Percentiles rank a stretch among this genome's conserved stretches.
These are phyloP conservation scores for Zoroaster sp. DNA, from an alignment of 53 echinoderm and acorn worm species.

Conservation along the genomic window DNA sequence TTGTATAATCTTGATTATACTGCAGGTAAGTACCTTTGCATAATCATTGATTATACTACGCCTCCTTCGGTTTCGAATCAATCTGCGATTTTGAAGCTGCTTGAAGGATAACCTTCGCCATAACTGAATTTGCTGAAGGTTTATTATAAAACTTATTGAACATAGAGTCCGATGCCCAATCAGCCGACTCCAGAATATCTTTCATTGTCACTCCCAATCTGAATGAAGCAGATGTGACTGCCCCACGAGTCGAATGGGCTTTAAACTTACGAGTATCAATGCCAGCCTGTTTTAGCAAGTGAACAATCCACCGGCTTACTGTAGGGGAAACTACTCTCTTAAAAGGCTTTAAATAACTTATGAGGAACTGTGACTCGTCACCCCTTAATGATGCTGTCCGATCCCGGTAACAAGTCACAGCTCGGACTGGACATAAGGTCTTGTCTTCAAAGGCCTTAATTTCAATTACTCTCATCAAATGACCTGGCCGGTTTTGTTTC, in stretches of 20 bases:
- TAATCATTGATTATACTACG: no score
- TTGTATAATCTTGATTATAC: no score
- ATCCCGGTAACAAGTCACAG: constrained; percentile 29
- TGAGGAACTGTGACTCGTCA: constrained; percentile 16
- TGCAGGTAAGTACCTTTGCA: no score
- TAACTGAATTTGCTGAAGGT: constrained; percentile 3
- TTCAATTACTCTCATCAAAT: not conserved
- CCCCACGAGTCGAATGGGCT: constrained; percentile 53
- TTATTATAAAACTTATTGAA: constrained; percentile 47
- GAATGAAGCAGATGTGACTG: constrained; percentile 44
- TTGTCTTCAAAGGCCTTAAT: constrained; percentile 49
- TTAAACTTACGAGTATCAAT: constrained; percentile 44
- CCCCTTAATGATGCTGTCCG: constrained; percentile 15
- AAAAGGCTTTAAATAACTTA: constrained; percentile 16
- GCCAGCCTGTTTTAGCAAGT: not conserved
- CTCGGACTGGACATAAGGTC: constrained; percentile 31
- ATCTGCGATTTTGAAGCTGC: no score
- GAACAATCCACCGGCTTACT: constrained; percentile 44
- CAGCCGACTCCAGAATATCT: constrained; percentile 39
- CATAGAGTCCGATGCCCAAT: constrained; percentile 29
- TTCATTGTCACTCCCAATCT: constrained; percentile 28
- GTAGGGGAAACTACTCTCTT: constrained; percentile 28
- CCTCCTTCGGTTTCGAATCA: no score
- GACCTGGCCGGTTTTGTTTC: constrained; percentile 53
- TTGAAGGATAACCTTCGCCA: constrained; percentile 7